Evolutionary conservation across 2,113 vertebrate genomes (phyloP).

Genomic region (Chamaetylas fuelleborni): DNA sequence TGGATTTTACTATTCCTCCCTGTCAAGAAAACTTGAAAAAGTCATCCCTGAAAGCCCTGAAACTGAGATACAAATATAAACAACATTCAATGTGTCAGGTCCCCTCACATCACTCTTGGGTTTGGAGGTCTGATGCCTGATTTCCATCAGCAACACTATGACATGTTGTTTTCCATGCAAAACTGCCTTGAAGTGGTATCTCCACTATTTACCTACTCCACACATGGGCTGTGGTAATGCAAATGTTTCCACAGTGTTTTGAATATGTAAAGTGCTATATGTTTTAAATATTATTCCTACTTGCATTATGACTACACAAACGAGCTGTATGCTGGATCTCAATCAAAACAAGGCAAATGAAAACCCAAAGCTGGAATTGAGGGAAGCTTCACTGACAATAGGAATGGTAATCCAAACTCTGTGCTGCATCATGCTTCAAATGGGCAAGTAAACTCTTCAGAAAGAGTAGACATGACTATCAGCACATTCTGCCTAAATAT

Average conservation of each 20-base stretch:
- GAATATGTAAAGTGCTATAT: neutral
- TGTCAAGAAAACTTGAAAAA: constrained; percentile 10
- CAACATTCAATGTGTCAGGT: neutral
- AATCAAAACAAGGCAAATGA: neutral
- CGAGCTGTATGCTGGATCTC: neutral
- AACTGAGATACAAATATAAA: neutral
- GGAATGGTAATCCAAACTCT: neutral
- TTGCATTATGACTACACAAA: constrained; percentile 1
- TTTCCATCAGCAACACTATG: neutral
- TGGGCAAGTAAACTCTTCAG: neutral
- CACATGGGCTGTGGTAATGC: neutral
- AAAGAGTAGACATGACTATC: neutral
- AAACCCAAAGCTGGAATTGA: neutral
- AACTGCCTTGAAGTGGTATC: neutral
- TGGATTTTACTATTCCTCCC: neutral
- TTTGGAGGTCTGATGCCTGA: neutral
- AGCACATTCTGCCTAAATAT: neutral
- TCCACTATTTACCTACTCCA: neutral
- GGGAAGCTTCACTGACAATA: neutral
- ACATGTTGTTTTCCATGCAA: neutral
- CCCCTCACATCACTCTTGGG: neutral
- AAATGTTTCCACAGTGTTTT: constrained; percentile 10
- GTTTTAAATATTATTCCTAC: constrained; percentile 20
- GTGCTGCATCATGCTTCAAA: neutral
- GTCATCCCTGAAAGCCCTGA: neutral